Base-by-base conservation (phyloP, 2,888 invertebrate species). In the Cremastobaeus sp. region DNA sequence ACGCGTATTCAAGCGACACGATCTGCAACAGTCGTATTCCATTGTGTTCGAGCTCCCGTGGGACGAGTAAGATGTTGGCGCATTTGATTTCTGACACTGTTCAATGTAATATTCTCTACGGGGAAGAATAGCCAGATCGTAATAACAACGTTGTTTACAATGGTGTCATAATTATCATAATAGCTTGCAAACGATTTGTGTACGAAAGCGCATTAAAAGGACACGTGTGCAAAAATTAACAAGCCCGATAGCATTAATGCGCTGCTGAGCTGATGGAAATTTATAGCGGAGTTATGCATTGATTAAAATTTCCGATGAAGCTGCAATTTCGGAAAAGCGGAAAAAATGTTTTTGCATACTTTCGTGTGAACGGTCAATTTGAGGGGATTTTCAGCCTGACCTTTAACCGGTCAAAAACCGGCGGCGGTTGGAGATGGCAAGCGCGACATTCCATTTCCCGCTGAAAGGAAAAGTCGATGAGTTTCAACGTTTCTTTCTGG, bases 1-100 rank as follows among this genome's bases (percentile, higher is more conserved):
- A 48, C 47, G 65, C 60, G 62, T 59, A 70, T 66, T 65, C 65
- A 55, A 65, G 74, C 65, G 70, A 74, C 75, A 64, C 71, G 62
- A 71, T 66, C 64, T 47, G 70, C 59, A 71, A 71, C 64, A 57
- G 64, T 60, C 71, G 71, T 75, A 54, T 71, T 75, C 57, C 66
- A 71, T 59, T 64, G 75, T 57, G 47, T 64, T 68, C 57, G 37
- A 43, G 66, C 64, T 68, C 71, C 59, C 71, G 21, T 21, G 71
- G 64, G 75, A 50, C 71, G 39, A 71, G 71, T 75, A 75, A 71
- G 71, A 71, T 75, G 71, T 71, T 68, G 71, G 62, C 20, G 64
- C 48, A 64, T 75, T 55, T 72, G 71, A 75, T 75, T 75, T 50
- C 52, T 64, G 54, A 74, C 74, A 59, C 47, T 50, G 73, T 73